Evolutionary conservation across 2,888 invertebrate genomes (phyloP).

Genomic region (Gastrophysa polygoni): DNA sequence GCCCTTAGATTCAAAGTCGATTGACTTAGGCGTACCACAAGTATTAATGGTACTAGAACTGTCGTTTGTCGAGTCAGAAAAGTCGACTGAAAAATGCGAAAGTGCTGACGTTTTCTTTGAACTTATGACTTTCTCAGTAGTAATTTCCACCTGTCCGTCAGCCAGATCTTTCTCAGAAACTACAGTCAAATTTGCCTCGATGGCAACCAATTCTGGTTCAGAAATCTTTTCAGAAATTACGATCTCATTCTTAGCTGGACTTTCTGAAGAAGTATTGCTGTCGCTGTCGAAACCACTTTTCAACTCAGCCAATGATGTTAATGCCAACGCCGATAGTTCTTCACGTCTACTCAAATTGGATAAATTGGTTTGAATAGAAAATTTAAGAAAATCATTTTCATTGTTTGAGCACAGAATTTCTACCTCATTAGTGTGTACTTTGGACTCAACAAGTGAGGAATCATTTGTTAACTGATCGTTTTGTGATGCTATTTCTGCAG

Average conservation of each 20-base stretch:
- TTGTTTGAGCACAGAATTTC: slow-evolving; percentile 30
- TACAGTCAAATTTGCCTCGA: slow-evolving; percentile 66
- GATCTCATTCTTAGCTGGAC: slow-evolving; percentile 14
- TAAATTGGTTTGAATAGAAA: slow-evolving; percentile 46
- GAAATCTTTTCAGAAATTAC: slow-evolving; percentile 21
- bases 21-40: slow-evolving; percentile 15
- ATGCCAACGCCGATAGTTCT: slow-evolving; percentile 40
- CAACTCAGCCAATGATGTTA: slow-evolving; percentile 33
- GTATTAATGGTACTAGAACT: slow-evolving; percentile 22
- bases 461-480: slow-evolving; percentile 9
- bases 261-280: slow-evolving; percentile 18
- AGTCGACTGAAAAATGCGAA: slow-evolving; percentile 54
- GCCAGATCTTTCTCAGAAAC: slow-evolving; percentile 55
- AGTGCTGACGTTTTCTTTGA: slow-evolving; percentile 52
- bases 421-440: slow-evolving; percentile 30
- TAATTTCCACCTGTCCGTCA: slow-evolving; percentile 62
- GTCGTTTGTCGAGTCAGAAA: slow-evolving; percentile 44
- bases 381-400: slow-evolving; percentile 36
- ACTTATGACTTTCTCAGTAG: slow-evolving; percentile 51
- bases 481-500: background rate
- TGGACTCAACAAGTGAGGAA: background rate
- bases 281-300: slow-evolving; percentile 25
- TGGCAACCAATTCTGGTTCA: slow-evolving; percentile 54
- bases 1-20: slow-evolving; percentile 26
- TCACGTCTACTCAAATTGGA: slow-evolving; percentile 38